These are phyloP conservation scores for Enteromius unitaeniatus DNA, from an alignment of 2,797 vertebrate species.

Conservation along the genomic window DNA sequence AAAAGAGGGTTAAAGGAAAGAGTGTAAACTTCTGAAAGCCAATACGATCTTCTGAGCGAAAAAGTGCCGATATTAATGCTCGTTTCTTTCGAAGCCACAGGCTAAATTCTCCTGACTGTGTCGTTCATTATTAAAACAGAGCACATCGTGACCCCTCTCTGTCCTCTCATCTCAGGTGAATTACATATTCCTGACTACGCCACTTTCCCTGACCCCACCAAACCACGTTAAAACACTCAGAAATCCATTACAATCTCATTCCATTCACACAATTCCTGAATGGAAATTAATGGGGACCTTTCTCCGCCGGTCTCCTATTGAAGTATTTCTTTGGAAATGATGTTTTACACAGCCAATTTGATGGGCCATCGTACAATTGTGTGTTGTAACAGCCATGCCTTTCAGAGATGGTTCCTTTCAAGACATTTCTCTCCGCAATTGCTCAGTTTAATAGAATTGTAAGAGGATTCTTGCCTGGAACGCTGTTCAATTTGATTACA, in stretches of 20 bases:
- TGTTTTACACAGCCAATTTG: constrained; percentile 71
- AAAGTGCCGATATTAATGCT: neutral
- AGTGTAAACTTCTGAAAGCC: neutral
- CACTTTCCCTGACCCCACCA: constrained; percentile 46
- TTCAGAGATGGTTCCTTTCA: constrained; percentile 71
- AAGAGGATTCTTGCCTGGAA: constrained; percentile 75
- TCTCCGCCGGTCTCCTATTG: constrained; percentile 55
- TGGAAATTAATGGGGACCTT: constrained; percentile 49
- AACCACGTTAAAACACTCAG: constrained; percentile 42
- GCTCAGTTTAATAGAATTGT: constrained; percentile 79
- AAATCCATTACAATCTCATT: constrained; percentile 59
- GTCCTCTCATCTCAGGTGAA: constrained; percentile 44
- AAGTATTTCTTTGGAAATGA: constrained; percentile 68
- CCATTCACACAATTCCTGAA: constrained; percentile 52
- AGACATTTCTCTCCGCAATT: constrained; percentile 73
- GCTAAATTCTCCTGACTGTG: neutral
- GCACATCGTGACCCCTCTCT: constrained; percentile 3
- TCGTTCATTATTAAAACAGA: constrained; percentile 11
- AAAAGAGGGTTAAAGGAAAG: neutral
- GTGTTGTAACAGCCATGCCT: constrained; percentile 72
- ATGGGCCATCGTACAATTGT: constrained; percentile 70
- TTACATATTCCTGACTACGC: constrained; percentile 40
- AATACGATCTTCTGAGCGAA: neutral
- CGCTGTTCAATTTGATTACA: constrained; percentile 81
- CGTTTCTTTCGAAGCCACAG: neutral